Conservation (phyloP, 2,888 invertebrate genomes). For the Drosophila mulleri region DNA sequence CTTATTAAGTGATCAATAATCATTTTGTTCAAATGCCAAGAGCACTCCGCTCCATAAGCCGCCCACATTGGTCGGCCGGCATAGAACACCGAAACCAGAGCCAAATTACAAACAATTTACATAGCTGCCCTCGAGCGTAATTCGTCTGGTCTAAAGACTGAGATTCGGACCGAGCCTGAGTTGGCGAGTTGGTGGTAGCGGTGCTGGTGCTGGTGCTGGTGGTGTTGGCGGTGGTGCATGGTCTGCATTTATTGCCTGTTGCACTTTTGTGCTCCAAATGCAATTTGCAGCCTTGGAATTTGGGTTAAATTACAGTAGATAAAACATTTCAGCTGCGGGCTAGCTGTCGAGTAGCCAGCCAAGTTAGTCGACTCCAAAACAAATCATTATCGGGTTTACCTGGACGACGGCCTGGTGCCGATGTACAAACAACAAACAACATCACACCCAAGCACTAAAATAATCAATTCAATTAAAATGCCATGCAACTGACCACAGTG, state of each 20-base stretch:
- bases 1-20: constrained; percentile 81
- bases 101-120: constrained; percentile 81
- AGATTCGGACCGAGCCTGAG: background rate
- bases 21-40: constrained; percentile 79
- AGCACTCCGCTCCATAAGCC: constrained; percentile 58
- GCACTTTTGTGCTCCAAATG: constrained; percentile 74
- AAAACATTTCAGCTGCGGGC: constrained; percentile 67
- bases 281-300: constrained; percentile 75
- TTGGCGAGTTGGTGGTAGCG: background rate
- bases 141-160: constrained; percentile 42
- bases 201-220: background rate
- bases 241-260: constrained; percentile 44
- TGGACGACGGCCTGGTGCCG: constrained; percentile 10
- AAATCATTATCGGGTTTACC: constrained; percentile 69
- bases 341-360: constrained; percentile 24
- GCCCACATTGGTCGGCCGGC: constrained; percentile 48
- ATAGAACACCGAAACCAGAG: constrained; percentile 49
- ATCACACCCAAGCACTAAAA: constrained; percentile 78
- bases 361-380: constrained; percentile 37
- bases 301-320: constrained; percentile 79
- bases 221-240: background rate
- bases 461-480: constrained; percentile 81
- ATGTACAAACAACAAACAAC: constrained; percentile 56
- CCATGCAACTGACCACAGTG: constrained; percentile 71
- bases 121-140: constrained; percentile 63